phyloP scores from a whole-genome alignment of 2,113 vertebrate species.

The Pao palembangensis region DNA sequence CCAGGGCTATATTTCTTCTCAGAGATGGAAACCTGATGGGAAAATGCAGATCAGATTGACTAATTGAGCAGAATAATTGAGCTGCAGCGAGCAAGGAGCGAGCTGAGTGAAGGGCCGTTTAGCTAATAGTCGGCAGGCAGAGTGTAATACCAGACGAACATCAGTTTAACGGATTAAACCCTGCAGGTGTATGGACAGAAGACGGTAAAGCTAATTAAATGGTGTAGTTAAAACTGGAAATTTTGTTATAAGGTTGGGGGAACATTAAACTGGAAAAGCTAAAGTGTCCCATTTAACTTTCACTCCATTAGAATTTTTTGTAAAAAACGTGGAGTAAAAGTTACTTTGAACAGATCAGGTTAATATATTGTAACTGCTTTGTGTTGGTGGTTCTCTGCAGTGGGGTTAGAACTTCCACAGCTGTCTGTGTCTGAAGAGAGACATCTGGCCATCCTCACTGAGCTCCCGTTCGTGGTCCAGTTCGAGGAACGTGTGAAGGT shows the following conservation, averaged over 20 bases:
- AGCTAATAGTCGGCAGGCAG: slow-evolving; percentile 75
- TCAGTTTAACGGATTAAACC: slow-evolving; percentile 68
- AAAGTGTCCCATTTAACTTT: neutral
- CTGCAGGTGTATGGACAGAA: slow-evolving; percentile 50
- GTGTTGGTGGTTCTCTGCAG: slow-evolving; percentile 67
- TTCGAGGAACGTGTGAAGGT: slow-evolving; percentile 99
- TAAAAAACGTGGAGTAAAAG: neutral
- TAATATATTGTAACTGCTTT: neutral
- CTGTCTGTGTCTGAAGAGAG: slow-evolving; percentile 95
- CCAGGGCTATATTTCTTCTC: slow-evolving; percentile 80
- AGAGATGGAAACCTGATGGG: slow-evolving; percentile 85
- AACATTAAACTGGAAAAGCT: neutral
- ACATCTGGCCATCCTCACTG: slow-evolving; percentile 94
- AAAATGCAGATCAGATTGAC: slow-evolving; percentile 82
- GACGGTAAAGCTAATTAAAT: slow-evolving; percentile 67
- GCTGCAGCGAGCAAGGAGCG: slow-evolving; percentile 51
- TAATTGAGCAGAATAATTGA: slow-evolving; percentile 80
- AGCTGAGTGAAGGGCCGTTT: slow-evolving; percentile 68
- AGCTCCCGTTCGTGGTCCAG: slow-evolving; percentile 95
- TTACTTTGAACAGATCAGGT: too few relatives aligned
- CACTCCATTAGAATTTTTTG: neutral
- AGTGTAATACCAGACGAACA: slow-evolving; percentile 78
- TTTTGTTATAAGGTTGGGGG: slow-evolving; percentile 12
- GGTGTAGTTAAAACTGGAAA: slow-evolving; percentile 53
- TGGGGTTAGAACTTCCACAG: slow-evolving; percentile 89